Base-by-base conservation (phyloP, 2,888 invertebrate genomes). In the Ectropis crepuscularia region DNA sequence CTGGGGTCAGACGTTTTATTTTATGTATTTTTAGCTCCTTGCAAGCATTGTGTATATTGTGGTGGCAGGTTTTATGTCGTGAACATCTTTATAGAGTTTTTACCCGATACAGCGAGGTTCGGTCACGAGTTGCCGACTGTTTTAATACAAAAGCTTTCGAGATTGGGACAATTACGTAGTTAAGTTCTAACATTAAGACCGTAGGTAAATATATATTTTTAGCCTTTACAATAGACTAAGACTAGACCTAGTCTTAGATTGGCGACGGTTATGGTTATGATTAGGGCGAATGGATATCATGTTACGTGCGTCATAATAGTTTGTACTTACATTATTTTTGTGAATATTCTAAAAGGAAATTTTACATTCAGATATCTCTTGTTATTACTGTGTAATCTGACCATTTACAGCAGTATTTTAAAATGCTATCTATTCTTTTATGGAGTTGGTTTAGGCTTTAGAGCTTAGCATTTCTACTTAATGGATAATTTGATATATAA, bases 51-150 rank as follows among this genome's bases (percentile, higher is more conserved):
- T 47, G 38, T 36, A 45, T 50, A 41, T 28, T 38, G 36, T 37
- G 51, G 16, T 28, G 16, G 16, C 16, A n/a, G 16, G 16, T 28
- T 28, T 28, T 36, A 45, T 50, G 28, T 28, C 12, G 36, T 37
- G 51, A 51, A 41, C 51, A 51, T 41, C 16, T 41, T 51, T 51
- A 51, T 16, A 51, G 16, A 38, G 50, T 51, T 63, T 67, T 67
- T 61, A 61, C 57, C 45, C 16, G 48, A 58, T 54, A 53, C 48
- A 11, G 37, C 49, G 59, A 43, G 63, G 42, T 47, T 39, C 42
- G 67, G 55, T 54, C 46, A 62, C 51, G 60, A 66, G 62, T 68
- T 68, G 45, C 64, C 49, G 64, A 64, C 63, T 58, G 57, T 39
- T 65, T 58, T 64, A 54, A 58, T 50, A 66, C 48, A 59, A 66